Evolutionary conservation across 1,140 invertebrate species (phyloP).

Genomic region (Aplysia californica): DNA sequence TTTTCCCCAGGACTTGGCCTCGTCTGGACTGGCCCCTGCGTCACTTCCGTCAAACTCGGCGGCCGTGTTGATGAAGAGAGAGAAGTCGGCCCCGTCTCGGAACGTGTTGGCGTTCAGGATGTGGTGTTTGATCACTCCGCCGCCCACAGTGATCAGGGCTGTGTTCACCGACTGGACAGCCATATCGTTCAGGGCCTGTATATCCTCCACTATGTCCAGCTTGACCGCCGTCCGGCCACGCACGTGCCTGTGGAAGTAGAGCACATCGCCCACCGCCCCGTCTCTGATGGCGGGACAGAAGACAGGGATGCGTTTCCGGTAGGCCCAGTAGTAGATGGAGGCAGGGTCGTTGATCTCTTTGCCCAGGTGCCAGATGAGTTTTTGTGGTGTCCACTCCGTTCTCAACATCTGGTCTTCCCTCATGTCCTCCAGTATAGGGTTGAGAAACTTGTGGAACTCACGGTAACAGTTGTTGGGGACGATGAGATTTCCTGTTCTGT

Average conservation of each 20-base stretch:
- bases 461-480: conserved; percentile 99
- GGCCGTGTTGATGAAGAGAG: conserved; percentile 11
- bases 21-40: conserved; percentile 12
- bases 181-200: conserved; percentile 4
- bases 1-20: conserved; percentile 15
- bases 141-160: not conserved
- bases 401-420: conserved; percentile 84
- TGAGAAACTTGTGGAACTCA: conserved; percentile 97
- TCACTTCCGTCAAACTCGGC: conserved; percentile 14
- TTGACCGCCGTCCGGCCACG: conserved; percentile 91
- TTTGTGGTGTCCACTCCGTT: conserved; percentile 92
- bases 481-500: conserved; percentile 96
- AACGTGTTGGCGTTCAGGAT: conserved; percentile 18
- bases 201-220: conserved; percentile 90
- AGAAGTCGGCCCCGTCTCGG: not conserved
- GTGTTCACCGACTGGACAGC: conserved; percentile 9
- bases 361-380: conserved; percentile 85
- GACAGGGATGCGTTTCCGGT: conserved; percentile 96
- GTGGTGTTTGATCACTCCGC: conserved; percentile 11
- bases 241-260: conserved; percentile 97
- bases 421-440: conserved; percentile 93
- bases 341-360: conserved; percentile 89
- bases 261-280: conserved; percentile 98
- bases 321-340: conserved; percentile 98
- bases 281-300: conserved; percentile 98